phyloP scores from a whole-genome alignment of 2,113 vertebrate species.

The Megaceryle maxima region DNA sequence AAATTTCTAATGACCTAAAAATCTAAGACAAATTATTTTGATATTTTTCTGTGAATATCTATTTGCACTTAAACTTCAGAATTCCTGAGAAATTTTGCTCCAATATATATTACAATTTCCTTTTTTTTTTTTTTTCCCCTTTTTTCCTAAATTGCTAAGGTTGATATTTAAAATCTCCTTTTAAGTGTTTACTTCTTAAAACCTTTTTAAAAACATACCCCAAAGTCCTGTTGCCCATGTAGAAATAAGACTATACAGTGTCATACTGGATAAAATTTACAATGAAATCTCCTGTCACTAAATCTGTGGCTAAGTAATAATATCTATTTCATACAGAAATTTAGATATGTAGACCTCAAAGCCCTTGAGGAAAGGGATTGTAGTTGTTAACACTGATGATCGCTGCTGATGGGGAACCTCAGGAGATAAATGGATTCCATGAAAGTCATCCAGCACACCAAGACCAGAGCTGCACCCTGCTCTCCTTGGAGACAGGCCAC shows the following conservation, averaged over 20 bases:
- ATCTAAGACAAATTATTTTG: background rate
- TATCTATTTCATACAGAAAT: background rate
- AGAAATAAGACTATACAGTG: background rate
- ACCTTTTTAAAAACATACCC: background rate
- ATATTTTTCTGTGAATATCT: background rate
- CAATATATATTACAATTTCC: background rate
- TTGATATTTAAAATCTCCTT: background rate
- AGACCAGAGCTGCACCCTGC: background rate
- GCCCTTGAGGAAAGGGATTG: background rate
- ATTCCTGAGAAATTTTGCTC: background rate
- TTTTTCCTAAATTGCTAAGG: background rate
- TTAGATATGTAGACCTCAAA: background rate
- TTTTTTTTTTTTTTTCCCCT: background rate
- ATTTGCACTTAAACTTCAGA: background rate
- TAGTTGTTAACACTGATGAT: background rate
- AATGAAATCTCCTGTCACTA: background rate
- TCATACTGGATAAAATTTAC: background rate
- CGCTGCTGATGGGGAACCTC: background rate
- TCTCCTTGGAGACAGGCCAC: background rate
- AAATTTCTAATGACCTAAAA: background rate
- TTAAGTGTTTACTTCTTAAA: background rate
- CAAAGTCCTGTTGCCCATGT: background rate
- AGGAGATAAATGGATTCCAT: background rate
- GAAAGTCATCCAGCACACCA: rapidly evolving
- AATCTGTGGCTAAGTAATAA: background rate